Percentiles rank a stretch among this genome's conserved stretches.
Conservation (phyloP, 1,140 invertebrate genomes). For the Lasioglossum albipes region DNA sequence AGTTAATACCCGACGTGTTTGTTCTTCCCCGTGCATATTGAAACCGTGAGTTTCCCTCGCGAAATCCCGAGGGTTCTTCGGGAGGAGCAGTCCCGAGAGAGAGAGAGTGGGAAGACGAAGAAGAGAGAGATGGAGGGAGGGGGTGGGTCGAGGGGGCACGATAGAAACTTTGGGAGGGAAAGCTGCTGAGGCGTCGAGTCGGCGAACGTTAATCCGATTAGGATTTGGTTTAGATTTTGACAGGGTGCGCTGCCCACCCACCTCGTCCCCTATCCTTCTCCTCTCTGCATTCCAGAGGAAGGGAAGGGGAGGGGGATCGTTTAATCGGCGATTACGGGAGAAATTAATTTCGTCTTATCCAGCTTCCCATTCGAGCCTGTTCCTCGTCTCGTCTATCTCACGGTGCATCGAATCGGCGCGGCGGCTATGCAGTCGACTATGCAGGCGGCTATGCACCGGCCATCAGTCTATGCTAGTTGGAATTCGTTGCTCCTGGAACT, state of each 20-base stretch:
- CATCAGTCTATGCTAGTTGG: too few species aligned
- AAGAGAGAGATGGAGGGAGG: too few species aligned
- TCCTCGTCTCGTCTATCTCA: too few species aligned
- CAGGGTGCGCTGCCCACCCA: constrained; percentile 15
- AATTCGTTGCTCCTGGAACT: too few species aligned
- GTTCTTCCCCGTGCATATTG: background rate
- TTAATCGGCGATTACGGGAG: constrained; percentile 56
- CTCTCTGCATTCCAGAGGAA: too few species aligned
- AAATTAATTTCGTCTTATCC: constrained; percentile 56
- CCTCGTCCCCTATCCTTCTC: too few species aligned
- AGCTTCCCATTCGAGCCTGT: constrained; percentile 13
- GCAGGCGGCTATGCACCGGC: too few species aligned
- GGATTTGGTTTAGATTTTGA: constrained; percentile 63
- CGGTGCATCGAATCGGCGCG: too few species aligned
- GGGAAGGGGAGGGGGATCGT: background rate
- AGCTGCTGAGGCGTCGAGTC: constrained; percentile 37
- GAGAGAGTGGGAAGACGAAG: too few species aligned
- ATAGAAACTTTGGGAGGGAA: constrained; percentile 7
- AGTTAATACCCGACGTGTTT: constrained; percentile 8
- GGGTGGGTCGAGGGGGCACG: background rate
- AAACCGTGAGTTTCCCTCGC: background rate
- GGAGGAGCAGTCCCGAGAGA: too few species aligned
- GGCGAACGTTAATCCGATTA: constrained; percentile 59
- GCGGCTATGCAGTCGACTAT: too few species aligned
- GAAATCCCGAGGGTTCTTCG: background rate